phyloP scores from a whole-genome alignment of 2,888 invertebrate genomes.

The Andrena hattorfiana region DNA sequence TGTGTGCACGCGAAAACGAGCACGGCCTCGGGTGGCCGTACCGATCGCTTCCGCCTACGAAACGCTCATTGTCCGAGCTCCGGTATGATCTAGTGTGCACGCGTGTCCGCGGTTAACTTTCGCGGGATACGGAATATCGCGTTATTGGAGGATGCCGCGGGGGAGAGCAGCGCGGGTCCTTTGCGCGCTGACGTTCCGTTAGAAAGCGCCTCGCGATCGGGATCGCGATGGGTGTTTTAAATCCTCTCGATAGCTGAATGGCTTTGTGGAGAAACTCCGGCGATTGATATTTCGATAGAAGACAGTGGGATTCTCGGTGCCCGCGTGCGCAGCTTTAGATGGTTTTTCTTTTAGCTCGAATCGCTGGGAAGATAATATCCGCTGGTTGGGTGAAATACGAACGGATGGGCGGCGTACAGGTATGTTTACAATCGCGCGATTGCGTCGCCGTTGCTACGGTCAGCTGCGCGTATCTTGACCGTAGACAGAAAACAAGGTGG shows the following conservation, averaged over 20 bases:
- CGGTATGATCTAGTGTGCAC: conserved; percentile 1
- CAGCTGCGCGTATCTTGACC: conserved; percentile 59
- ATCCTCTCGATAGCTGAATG: background rate
- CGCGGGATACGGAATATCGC: conserved; percentile 18
- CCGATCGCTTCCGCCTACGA: conserved; percentile 60
- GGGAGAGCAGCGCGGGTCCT: conserved; percentile 28
- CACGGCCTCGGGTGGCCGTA: conserved; percentile 3
- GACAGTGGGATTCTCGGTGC: background rate
- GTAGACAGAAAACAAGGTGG: conserved; percentile 64
- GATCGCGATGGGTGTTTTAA: conserved; percentile 9
- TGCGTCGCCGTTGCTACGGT: conserved; percentile 62
- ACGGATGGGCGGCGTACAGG: conserved; percentile 1
- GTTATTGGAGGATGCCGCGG: background rate
- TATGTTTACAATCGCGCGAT: conserved; percentile 50
- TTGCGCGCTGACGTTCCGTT: conserved; percentile 15
- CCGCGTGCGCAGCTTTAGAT: background rate
- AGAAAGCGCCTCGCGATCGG: conserved; percentile 30
- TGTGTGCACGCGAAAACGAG: conserved; percentile 28
- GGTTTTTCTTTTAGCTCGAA: background rate
- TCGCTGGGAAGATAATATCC: background rate
- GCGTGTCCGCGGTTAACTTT: background rate
- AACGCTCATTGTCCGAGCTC: conserved; percentile 33
- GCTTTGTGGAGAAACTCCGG: conserved; percentile 26
- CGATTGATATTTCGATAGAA: background rate
- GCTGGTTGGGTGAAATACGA: background rate